phyloP scores from a whole-genome alignment of 2,113 vertebrate species.

The Salvator merianae region DNA sequence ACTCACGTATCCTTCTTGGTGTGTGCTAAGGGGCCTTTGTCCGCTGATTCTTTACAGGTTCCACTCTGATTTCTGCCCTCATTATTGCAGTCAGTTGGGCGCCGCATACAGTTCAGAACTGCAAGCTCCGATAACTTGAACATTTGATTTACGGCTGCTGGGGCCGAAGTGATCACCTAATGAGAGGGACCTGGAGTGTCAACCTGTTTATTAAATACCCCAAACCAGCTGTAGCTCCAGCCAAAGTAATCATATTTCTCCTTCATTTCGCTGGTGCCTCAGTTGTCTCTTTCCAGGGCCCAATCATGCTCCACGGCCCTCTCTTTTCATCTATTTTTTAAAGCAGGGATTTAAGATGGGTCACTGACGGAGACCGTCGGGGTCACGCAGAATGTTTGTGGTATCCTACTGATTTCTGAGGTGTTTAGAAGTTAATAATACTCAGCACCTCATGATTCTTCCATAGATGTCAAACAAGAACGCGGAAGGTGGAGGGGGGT shows the following conservation, averaged over 20 bases:
- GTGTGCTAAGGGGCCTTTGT: conserved; percentile 27
- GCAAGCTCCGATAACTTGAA: conserved; percentile 95
- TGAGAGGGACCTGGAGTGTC: conserved; percentile 94
- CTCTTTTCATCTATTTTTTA: conserved; percentile 60
- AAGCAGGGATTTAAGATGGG: conserved; percentile 67
- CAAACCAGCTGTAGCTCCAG: conserved; percentile 88
- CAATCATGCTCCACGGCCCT: conserved; percentile 21
- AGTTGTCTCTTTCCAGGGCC: background rate
- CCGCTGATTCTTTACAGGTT: conserved; percentile 90
- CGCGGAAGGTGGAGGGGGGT: conserved; percentile 66
- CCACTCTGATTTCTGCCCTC: conserved; percentile 77
- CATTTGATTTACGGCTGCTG: conserved; percentile 91
- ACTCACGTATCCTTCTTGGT: too few relatives aligned
- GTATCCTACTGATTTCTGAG: conserved; percentile 80
- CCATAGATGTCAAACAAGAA: conserved; percentile 74
- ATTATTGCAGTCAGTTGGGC: conserved; percentile 93
- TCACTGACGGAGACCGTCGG: conserved; percentile 69
- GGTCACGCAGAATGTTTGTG: conserved; percentile 66
- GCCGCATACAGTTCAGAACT: conserved; percentile 93
- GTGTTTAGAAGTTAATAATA: conserved; percentile 84
- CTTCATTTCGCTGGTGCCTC: conserved; percentile 59
- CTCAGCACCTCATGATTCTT: conserved; percentile 82
- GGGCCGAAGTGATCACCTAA: conserved; percentile 90
- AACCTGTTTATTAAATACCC: conserved; percentile 99
- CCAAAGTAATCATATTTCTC: conserved; percentile 79